Evolutionary conservation across 2,797 vertebrate species (phyloP), one percentile per base, ranked within the genome.

Genomic region (Antennarius maculatus): DNA sequence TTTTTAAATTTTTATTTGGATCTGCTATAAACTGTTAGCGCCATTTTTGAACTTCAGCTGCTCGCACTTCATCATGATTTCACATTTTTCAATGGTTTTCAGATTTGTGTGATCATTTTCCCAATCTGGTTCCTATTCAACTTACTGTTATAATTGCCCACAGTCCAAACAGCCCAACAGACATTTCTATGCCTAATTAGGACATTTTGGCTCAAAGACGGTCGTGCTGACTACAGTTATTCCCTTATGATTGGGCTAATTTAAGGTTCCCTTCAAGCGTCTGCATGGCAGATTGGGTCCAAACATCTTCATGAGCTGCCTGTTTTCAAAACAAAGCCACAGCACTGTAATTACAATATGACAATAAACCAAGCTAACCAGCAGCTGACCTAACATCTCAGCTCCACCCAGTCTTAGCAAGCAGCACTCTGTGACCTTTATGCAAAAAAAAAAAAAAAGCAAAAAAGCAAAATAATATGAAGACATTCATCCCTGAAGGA

Each of bases 311-410:
- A 66, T 50, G 60, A 74, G 76, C 66, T 46, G 77, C 69, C 66
- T 61, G 64, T 84, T 84, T 86, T 81, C 78, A 83, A 85, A 85
- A 88, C 79, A 88, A 85, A 81, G 71, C 74, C 78, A 3, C 84
- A 71, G 64, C 61, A 54, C 78, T 74, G 67, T 82, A 86, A 88
- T 89, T 88, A 88, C 42, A 72, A 82, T 61, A 69, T 55, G 69
- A 83, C 81, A 82, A 69, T 79, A 87, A 87, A 82, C 65, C 72
- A 9, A 66, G 67, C 61, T 60, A 79, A 78, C 77, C 80, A 71
- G 66, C 56, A n/a, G 46, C 42, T 78, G 78, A 75, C 67, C 71
- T 49, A 51, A 76, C 66, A 42, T 74, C 66, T 66, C 63, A 77
- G 55, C 77, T 81, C 69, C 71, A 61, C 73, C 78, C 66, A 66